phyloP scores from a whole-genome alignment of 2,113 vertebrate genomes.

The Smithornis capensis region DNA sequence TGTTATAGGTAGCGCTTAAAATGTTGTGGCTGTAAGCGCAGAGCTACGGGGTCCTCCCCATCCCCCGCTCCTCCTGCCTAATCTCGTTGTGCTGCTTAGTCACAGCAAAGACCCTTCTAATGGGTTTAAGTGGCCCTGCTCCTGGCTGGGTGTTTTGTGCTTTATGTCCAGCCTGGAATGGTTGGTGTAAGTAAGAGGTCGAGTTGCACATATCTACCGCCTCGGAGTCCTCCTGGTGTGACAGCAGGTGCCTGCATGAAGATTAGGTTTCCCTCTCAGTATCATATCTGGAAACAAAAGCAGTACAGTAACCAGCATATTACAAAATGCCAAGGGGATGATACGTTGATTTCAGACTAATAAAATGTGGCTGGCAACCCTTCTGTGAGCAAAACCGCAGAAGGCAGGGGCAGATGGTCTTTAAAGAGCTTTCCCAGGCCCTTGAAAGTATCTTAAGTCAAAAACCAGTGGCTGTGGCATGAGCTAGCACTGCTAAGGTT shows the following conservation, averaged over 20 bases:
- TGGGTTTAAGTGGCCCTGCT: constrained; percentile 20
- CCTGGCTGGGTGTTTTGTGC: background rate
- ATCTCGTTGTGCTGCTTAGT: constrained; percentile 57
- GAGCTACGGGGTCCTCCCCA: background rate
- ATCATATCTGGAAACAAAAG: background rate
- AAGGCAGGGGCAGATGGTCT: background rate
- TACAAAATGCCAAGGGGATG: background rate
- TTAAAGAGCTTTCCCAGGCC: background rate
- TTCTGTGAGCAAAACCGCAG: background rate
- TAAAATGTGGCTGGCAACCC: accelerated
- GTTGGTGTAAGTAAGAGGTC: background rate
- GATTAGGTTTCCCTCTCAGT: background rate
- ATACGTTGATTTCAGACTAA: background rate
- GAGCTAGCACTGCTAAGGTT: background rate
- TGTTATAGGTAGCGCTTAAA: background rate
- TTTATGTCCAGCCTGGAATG: background rate
- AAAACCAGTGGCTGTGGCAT: background rate
- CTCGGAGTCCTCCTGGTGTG: background rate
- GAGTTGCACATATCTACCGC: background rate
- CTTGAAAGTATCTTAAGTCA: background rate
- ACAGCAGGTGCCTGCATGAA: background rate
- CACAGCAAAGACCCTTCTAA: constrained; percentile 23
- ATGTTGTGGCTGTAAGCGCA: background rate
- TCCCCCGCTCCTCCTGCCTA: background rate
- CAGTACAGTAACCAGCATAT: background rate